phyloP scores from a whole-genome alignment of 2,113 vertebrate species.

The Myxocyprinus asiaticus region DNA sequence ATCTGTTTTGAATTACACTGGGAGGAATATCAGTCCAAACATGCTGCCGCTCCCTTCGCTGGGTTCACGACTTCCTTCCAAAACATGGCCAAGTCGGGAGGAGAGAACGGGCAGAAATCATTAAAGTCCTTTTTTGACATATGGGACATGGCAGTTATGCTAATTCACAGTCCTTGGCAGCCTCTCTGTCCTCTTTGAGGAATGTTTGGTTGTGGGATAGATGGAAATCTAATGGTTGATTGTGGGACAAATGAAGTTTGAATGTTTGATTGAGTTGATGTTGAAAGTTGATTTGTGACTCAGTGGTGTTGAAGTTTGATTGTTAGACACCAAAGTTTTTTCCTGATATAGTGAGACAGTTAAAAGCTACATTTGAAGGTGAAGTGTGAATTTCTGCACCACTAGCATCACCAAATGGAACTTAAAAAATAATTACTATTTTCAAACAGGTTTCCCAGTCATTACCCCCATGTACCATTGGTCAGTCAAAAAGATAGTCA shows the following conservation, averaged over 20 bases:
- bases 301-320: no score
- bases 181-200: conserved; percentile 58
- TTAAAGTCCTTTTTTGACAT: conserved; percentile 74
- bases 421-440: no score
- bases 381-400: no score
- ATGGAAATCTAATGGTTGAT: conserved; percentile 23
- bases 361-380: no score
- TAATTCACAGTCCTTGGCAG: conserved; percentile 81
- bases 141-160: conserved; percentile 90
- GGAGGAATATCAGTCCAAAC: conserved; percentile 86
- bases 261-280: neutral
- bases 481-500: no score
- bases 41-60: conserved; percentile 73
- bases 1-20: conserved; percentile 90
- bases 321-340: no score
- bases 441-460: no score
- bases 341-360: no score
- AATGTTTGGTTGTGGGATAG: conserved; percentile 70
- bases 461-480: no score
- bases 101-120: conserved; percentile 69
- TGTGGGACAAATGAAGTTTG: conserved; percentile 11
- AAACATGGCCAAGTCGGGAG: conserved; percentile 76
- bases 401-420: no score
- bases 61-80: conserved; percentile 82
- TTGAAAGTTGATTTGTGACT: neutral